phyloP scores from a whole-genome alignment of 2,113 vertebrate genomes.

The Phrynocephalus versicolor region DNA sequence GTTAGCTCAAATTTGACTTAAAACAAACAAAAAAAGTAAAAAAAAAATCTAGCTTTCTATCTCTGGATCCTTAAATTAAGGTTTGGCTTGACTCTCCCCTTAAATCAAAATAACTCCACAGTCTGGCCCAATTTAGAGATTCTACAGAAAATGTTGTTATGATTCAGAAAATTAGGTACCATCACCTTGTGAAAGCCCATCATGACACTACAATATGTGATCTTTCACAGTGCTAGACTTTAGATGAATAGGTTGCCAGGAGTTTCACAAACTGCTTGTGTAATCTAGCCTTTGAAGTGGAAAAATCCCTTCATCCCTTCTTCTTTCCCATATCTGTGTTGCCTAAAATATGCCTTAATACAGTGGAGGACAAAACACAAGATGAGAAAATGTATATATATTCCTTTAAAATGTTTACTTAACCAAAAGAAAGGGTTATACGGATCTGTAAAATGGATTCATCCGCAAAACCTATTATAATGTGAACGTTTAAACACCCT shows the following conservation, averaged over 20 bases:
- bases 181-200: slow-evolving; percentile 9
- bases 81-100: not conserved
- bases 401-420: slow-evolving; percentile 79
- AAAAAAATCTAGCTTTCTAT: not conserved
- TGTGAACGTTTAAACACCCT: slow-evolving; percentile 78
- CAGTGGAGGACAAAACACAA: slow-evolving; percentile 60
- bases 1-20: not conserved
- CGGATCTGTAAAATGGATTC: slow-evolving; percentile 72
- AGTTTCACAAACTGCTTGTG: slow-evolving; percentile 61
- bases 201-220: not conserved
- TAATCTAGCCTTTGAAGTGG: slow-evolving; percentile 66
- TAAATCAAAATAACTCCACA: not conserved
- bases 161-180: slow-evolving; percentile 39
- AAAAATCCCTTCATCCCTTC: slow-evolving; percentile 42
- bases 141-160: slow-evolving; percentile 7
- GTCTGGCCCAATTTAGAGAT: not conserved
- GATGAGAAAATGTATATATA: slow-evolving; percentile 71
- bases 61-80: not conserved
- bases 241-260: slow-evolving; percentile 58
- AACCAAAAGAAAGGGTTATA: slow-evolving; percentile 77
- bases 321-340: slow-evolving; percentile 65
- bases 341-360: slow-evolving; percentile 71
- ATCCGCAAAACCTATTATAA: slow-evolving; percentile 74
- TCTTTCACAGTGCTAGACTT: slow-evolving; percentile 25
- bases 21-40: no score